These are phyloP conservation scores for Dolichopus griseipennis DNA, from an alignment of 2,888 invertebrate species.

Conservation along the genomic window DNA sequence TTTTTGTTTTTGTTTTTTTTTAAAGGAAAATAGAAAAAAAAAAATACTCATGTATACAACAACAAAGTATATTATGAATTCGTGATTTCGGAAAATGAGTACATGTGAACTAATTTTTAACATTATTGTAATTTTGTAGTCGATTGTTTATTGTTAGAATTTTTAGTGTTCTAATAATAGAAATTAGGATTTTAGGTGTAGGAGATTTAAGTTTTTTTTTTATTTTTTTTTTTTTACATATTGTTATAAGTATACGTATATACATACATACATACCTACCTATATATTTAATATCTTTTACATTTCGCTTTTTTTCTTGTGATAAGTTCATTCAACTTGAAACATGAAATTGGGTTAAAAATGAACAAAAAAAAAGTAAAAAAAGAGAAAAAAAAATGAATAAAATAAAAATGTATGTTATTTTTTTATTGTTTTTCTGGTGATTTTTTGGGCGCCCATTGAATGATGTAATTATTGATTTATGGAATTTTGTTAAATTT, in stretches of 20 bases:
- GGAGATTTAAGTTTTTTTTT: neutral
- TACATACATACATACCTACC: no score
- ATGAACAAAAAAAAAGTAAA: neutral
- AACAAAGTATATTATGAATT: neutral
- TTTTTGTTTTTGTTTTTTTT: no score
- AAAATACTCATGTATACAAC: no score
- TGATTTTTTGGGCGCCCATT: no score
- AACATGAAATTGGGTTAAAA: neutral
- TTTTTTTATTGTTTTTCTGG: no score
- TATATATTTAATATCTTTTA: no score
- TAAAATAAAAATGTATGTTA: no score
- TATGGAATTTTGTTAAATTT: no score
- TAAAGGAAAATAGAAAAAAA: no score
- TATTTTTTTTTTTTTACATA: neutral
- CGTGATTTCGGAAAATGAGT: neutral
- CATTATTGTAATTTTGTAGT: neutral
- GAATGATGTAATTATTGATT: no score
- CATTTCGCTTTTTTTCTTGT: neutral
- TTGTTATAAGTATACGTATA: no score
- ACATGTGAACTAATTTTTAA: neutral
- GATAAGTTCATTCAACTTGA: neutral
- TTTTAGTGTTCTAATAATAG: neutral
- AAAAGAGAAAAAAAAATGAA: neutral
- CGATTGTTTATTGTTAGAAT: neutral
- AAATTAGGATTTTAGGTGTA: constrained; percentile 4